phyloP scores from a whole-genome alignment of 2,797 vertebrate species.

The Cyprinodon diabolis region DNA sequence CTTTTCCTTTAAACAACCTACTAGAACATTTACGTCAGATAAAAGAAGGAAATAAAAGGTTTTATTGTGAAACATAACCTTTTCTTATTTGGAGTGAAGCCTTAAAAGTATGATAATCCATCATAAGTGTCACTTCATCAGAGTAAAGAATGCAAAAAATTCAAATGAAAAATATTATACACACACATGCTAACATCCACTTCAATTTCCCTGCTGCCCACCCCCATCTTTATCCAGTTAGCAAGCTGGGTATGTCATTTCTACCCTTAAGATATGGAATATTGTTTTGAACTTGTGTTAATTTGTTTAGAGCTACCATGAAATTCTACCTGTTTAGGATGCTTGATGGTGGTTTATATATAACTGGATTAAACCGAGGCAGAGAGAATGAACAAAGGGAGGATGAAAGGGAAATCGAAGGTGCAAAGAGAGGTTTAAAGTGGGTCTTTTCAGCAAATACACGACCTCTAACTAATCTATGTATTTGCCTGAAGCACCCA shows the following conservation, averaged over 20 bases:
- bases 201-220: slow-evolving; percentile 4
- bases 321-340: slow-evolving; percentile 60
- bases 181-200: not conserved
- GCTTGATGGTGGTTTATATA: slow-evolving; percentile 20
- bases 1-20: too few relatives aligned
- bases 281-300: slow-evolving; percentile 58
- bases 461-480: not conserved
- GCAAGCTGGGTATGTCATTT: slow-evolving; percentile 26
- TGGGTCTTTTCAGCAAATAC: slow-evolving; percentile 17
- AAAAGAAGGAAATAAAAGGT: not conserved
- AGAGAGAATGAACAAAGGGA: slow-evolving; percentile 26
- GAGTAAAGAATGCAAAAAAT: not conserved
- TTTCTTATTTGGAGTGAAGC: not conserved
- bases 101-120: not conserved
- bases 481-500: not conserved
- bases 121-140: slow-evolving; percentile 10
- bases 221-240: slow-evolving; percentile 44
- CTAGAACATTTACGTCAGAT: not conserved
- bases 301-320: slow-evolving; percentile 65
- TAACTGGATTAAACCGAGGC: slow-evolving; percentile 35
- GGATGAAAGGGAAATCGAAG: slow-evolving; percentile 18
- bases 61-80: too few relatives aligned
- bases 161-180: not conserved
- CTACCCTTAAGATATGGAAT: slow-evolving; percentile 41
- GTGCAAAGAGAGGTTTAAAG: not conserved